A percentile compares a stretch with the other conserved stretches of the same genome.
These are phyloP conservation scores for Drosophila koepferae DNA, from an alignment of 2,888 invertebrate genomes.

Conservation along the genomic window DNA sequence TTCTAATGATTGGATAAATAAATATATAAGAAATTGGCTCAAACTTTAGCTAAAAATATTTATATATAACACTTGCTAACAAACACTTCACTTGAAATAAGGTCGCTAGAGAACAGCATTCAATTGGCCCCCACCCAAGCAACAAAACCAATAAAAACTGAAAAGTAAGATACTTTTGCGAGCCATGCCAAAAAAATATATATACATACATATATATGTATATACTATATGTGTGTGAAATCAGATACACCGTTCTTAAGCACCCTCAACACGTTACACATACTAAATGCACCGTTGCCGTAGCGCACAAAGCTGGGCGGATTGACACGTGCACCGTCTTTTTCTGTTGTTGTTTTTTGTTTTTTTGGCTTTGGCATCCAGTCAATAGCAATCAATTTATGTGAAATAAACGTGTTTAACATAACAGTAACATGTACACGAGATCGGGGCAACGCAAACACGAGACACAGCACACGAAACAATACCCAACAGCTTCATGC, in stretches of 20 bases:
- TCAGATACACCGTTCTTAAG: constrained; percentile 25
- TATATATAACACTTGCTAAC: constrained; percentile 26
- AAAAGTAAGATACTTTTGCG: constrained; percentile 9
- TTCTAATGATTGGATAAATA: constrained; percentile 12
- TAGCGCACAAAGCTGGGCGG: constrained; percentile 43
- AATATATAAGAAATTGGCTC: constrained; percentile 37
- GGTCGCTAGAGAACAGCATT: constrained; percentile 42
- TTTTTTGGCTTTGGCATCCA: constrained; percentile 43
- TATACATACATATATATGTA: neutral
- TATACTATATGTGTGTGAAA: constrained; percentile 3
- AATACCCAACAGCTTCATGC: constrained; percentile 28
- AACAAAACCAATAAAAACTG: constrained; percentile 5
- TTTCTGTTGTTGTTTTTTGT: neutral
- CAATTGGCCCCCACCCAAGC: constrained; percentile 35
- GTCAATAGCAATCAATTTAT: constrained; percentile 69
- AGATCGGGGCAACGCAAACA: constrained; percentile 29
- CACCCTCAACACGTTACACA: constrained; percentile 29
- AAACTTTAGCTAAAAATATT: constrained; percentile 19
- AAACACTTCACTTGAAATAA: constrained; percentile 29
- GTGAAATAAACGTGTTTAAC: constrained; percentile 61
- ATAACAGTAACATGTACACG: constrained; percentile 51
- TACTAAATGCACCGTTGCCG: constrained; percentile 40
- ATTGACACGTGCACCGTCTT: constrained; percentile 53
- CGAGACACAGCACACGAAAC: constrained; percentile 36
- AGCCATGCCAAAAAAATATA: constrained; percentile 11